Evolutionary conservation across 2,797 vertebrate genomes (phyloP), one percentile per base, ranked within the genome.

Genomic region (Aythya fuligula): DNA sequence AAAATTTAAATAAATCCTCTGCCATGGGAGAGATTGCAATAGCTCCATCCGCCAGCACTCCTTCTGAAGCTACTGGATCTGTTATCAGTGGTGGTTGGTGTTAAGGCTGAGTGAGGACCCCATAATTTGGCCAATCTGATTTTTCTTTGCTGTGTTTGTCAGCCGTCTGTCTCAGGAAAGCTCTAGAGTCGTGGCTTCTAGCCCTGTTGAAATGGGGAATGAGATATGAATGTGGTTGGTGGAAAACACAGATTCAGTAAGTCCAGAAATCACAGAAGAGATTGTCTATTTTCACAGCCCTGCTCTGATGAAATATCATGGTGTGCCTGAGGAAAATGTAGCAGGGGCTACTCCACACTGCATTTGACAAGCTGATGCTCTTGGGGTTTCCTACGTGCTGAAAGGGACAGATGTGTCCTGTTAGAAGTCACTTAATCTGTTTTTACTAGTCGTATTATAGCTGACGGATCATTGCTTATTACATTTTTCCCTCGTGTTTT

Each of bases 391-490:
- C 58, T 78, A 11, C 0, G 0, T 90, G 89, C 85, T 93, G 81
- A 81, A 90, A 76, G 58, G 60, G 83, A 72, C 13, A 6, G 43
- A 87, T 82, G 67, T 87, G 78, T 94, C 87, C 75, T 90, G 38
- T 54, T 93, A 87, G 43, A 85, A 86, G 43, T 74, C 78, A 69
- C 75, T 94, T 85, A 60, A 71, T 58, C 65, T 84, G 39, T 61
- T 94, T 67, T 83, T 84, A 0, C 34, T 69, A 51, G 41, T 81
- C 0, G 18, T 61, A 36, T 65, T 83, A 34, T 13, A 95, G 90
- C 83, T 93, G 91, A 74, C 36, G 56, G 74, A 66, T 83, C 66
- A 56, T 72, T 88, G 91, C 90, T 95, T 95, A 95, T 64, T 92
- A 70, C 74, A 93, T 34, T 71, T 85, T 89, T 89, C 80, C 65